Percentiles rank a stretch among this genome's conserved stretches.
phyloP scores from a whole-genome alignment of 2,113 vertebrate genomes.

The Otolemur garnettii region DNA sequence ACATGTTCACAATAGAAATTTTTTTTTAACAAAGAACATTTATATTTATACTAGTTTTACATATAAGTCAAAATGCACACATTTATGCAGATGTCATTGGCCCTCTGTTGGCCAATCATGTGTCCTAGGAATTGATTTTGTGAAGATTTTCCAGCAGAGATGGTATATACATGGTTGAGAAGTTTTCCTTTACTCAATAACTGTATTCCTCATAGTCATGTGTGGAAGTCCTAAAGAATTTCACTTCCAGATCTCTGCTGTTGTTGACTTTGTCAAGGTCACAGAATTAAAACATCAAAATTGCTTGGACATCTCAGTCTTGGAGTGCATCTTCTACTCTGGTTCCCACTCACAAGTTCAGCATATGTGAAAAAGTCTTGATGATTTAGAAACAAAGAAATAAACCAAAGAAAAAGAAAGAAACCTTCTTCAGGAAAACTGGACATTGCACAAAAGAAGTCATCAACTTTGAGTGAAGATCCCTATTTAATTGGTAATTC shows the following conservation, averaged over 20 bases:
- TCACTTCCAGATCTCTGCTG: background rate
- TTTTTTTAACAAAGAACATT: background rate
- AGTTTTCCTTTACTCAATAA: background rate
- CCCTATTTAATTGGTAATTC: background rate
- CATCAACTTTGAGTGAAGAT: background rate
- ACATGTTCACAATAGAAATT: background rate
- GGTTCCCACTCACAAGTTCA: background rate
- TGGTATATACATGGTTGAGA: background rate
- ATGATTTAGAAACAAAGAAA: background rate
- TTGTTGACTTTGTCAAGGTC: background rate
- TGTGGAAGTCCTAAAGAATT: background rate
- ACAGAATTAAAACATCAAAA: background rate
- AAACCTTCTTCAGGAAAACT: background rate
- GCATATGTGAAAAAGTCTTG: background rate
- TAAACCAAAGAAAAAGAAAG: background rate
- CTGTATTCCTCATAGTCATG: background rate
- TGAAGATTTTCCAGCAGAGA: background rate
- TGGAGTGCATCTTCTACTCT: background rate
- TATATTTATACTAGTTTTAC: background rate
- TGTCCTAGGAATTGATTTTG: background rate
- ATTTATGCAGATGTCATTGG: background rate
- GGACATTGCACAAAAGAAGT: background rate
- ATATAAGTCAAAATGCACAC: background rate
- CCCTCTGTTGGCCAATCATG: background rate
- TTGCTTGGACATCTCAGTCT: background rate